Percentiles rank a stretch among this genome's conserved stretches.
Conservation (phyloP, 2,888 invertebrate species). For the Pristionchus japonicus region DNA sequence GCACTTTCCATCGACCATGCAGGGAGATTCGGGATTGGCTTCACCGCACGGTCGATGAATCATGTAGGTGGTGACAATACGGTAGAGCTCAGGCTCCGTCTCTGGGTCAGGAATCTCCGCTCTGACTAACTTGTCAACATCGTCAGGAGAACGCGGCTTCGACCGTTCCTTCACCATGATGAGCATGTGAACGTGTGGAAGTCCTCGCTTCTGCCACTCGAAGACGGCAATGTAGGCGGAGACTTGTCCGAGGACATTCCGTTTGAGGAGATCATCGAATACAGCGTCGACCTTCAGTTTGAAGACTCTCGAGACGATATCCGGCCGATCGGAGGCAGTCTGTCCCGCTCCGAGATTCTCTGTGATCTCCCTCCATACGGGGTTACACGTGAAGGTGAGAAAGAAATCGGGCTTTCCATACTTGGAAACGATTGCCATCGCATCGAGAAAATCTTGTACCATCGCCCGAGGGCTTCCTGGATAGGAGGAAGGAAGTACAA, state of each 20-base stretch:
- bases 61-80: constrained; percentile 58
- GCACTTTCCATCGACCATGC: constrained; percentile 75
- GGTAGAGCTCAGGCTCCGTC: constrained; percentile 53
- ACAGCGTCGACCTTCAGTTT: constrained; percentile 62
- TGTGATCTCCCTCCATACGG: constrained; percentile 71
- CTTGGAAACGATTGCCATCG: constrained; percentile 64
- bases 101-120: constrained; percentile 62
- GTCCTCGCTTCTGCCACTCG: constrained; percentile 74
- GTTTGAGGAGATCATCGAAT: constrained; percentile 58
- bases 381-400: constrained; percentile 74
- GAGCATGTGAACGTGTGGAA: constrained; percentile 71
- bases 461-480: constrained; percentile 75
- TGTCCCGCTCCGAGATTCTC: constrained; percentile 55
- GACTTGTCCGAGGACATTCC: constrained; percentile 59
- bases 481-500: constrained; percentile 67
- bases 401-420: constrained; percentile 70
- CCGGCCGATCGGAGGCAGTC: constrained; percentile 62
- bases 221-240: constrained; percentile 60
- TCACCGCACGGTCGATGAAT: constrained; percentile 68
- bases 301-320: constrained; percentile 68
- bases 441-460: constrained; percentile 64
- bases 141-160: constrained; percentile 49
- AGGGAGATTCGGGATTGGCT: constrained; percentile 68
- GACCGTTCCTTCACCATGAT: constrained; percentile 52
- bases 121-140: constrained; percentile 49